Evolutionary conservation across 2,113 vertebrate species (phyloP).

Genomic region (Mus spicilegus): DNA sequence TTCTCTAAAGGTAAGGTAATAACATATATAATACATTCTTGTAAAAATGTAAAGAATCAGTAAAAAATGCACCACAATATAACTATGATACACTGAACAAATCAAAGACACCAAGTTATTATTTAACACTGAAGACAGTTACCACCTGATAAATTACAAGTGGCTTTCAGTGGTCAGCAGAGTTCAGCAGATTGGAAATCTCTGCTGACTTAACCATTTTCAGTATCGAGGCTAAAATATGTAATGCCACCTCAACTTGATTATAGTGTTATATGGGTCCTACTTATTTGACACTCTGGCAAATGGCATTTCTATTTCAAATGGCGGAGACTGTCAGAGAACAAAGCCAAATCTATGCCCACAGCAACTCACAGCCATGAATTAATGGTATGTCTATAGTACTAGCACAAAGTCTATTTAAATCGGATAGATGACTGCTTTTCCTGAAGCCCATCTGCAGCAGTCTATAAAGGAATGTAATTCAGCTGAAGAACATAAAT

Average conservation of each 20-base stretch:
- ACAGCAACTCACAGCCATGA: constrained; percentile 57
- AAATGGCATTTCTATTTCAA: constrained; percentile 78
- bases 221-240: constrained; percentile 70
- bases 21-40: not conserved
- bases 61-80: not conserved
- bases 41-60: not conserved
- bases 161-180: constrained; percentile 57
- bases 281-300: constrained; percentile 71
- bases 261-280: constrained; percentile 71
- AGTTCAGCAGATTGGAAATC: constrained; percentile 53
- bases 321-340: constrained; percentile 56
- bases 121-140: constrained; percentile 55
- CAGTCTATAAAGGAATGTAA: constrained; percentile 79
- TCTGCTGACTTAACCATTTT: constrained; percentile 76
- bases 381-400: constrained; percentile 76
- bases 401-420: constrained; percentile 75
- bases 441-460: constrained; percentile 64
- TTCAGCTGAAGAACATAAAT: constrained; percentile 80
- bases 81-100: not conserved
- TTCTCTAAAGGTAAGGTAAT: constrained; percentile 30
- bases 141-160: constrained; percentile 65
- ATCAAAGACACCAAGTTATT: constrained; percentile 50
- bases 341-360: constrained; percentile 70
- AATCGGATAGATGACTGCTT: constrained; percentile 77
- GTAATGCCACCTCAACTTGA: constrained; percentile 73